A percentile compares a stretch with the other conserved stretches of the same genome.
Conservation (phyloP, 2,113 vertebrate species). For the Ahaetulla prasina region DNA sequence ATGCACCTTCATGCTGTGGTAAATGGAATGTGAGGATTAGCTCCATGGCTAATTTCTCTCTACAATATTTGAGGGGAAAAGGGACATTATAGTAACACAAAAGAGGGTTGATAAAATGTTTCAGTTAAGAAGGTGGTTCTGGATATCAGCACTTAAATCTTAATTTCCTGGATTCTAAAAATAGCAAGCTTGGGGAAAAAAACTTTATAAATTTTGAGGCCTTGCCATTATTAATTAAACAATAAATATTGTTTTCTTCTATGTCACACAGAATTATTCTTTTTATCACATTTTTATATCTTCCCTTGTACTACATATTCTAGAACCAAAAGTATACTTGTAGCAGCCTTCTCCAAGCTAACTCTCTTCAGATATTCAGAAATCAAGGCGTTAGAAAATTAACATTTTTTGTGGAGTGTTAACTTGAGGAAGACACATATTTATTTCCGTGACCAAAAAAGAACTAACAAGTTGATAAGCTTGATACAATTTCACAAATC, state of each 20-base stretch:
- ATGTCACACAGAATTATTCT: background rate
- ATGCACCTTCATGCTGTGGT: background rate
- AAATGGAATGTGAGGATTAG: background rate
- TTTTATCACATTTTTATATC: background rate
- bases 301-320: background rate
- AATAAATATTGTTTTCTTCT: background rate
- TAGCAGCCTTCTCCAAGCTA: background rate
- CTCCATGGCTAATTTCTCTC: background rate
- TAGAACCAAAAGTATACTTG: background rate
- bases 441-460: background rate
- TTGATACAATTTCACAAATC: background rate
- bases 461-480: background rate
- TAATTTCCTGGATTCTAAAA: background rate
- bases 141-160: background rate
- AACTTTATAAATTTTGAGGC: background rate
- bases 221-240: background rate
- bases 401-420: background rate
- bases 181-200: background rate
- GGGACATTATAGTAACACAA: background rate
- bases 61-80: background rate
- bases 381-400: background rate
- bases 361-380: background rate
- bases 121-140: background rate
- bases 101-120: background rate
- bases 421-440: background rate